Conservation (phyloP, 2,113 vertebrate genomes). For the Tor tambroides region DNA sequence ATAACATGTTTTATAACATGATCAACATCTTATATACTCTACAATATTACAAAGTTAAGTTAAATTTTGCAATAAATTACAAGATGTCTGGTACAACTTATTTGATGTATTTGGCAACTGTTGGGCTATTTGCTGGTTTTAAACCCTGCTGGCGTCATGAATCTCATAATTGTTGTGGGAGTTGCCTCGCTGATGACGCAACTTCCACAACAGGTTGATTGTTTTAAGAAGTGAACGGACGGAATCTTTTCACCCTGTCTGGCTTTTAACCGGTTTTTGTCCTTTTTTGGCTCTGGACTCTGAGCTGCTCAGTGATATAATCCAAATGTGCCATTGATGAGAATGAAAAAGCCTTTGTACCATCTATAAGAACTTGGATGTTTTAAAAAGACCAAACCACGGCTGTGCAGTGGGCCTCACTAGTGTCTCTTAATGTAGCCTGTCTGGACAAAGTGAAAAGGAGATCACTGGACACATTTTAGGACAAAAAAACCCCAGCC, state of each 20-base stretch:
- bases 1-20: background rate
- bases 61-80: background rate
- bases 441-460: background rate
- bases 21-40: background rate
- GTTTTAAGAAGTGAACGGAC: background rate
- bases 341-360: background rate
- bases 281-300: background rate
- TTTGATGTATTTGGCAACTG: background rate
- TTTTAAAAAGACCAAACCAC: background rate
- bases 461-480: background rate
- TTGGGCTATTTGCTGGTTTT: background rate
- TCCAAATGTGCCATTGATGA: conserved; percentile 1
- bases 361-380: background rate
- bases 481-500: background rate
- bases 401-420: background rate
- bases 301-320: background rate
- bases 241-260: background rate
- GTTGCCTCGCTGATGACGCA: background rate
- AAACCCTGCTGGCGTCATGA: background rate
- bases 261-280: background rate
- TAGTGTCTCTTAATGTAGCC: background rate
- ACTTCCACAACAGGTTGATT: background rate
- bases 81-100: background rate
- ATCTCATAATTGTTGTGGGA: background rate
- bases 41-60: background rate